These are phyloP conservation scores for Xiphydria camelus DNA, from an alignment of 2,888 invertebrate species.

Conservation along the genomic window DNA sequence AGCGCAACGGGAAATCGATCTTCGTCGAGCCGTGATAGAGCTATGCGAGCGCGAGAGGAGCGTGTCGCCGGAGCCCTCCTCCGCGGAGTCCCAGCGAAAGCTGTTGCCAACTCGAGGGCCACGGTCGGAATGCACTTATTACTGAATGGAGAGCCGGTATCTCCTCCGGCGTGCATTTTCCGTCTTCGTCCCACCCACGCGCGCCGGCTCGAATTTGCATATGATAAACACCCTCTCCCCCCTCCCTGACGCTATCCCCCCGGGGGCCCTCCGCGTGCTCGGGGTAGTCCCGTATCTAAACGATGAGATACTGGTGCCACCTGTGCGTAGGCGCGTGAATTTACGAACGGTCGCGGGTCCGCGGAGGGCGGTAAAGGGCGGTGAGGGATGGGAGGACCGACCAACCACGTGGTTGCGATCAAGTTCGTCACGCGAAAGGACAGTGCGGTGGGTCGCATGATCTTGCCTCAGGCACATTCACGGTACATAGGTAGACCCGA, in stretches of 20 bases:
- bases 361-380: slow-evolving; percentile 15
- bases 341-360: slow-evolving; percentile 15
- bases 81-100: too few species aligned
- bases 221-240: slow-evolving; percentile 35
- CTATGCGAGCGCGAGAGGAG: too few species aligned
- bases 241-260: slow-evolving; percentile 1
- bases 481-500: too few species aligned
- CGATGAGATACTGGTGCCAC: slow-evolving; percentile 40
- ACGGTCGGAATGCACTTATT: slow-evolving; percentile 37
- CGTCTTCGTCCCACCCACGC: slow-evolving; percentile 28
- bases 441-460: too few species aligned
- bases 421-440: slow-evolving; percentile 38
- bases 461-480: too few species aligned
- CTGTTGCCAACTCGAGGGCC: slow-evolving; percentile 30
- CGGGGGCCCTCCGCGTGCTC: slow-evolving; percentile 13
- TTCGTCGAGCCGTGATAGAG: too few species aligned
- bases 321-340: slow-evolving; percentile 43
- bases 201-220: slow-evolving; percentile 36
- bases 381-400: slow-evolving; percentile 30
- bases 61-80: too few species aligned
- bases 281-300: slow-evolving; percentile 19
- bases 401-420: slow-evolving; percentile 42
- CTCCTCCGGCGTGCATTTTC: slow-evolving; percentile 24
- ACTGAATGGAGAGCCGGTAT: slow-evolving; percentile 33
- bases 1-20: too few species aligned